Percentiles rank a stretch among this genome's conserved stretches.
phyloP scores from a whole-genome alignment of 2,888 invertebrate genomes.

The Sminthurides aquaticus region DNA sequence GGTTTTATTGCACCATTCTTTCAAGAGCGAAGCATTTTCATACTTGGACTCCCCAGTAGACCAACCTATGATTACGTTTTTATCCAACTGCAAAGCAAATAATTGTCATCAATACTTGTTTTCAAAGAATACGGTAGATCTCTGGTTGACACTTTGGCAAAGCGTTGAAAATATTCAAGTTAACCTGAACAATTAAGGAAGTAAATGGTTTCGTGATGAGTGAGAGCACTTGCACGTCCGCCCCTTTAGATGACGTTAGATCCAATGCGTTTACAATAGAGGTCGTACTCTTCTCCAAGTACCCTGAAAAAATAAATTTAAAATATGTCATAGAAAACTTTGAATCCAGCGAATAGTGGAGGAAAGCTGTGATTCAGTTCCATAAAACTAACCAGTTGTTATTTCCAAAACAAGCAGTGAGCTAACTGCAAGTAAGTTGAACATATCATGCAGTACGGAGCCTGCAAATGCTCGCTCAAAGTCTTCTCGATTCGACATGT shows the following conservation, averaged over 20 bases:
- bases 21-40: constrained; percentile 45
- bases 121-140: neutral
- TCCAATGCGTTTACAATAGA: constrained; percentile 45
- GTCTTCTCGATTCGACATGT: constrained; percentile 47
- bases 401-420: constrained; percentile 51
- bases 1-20: constrained; percentile 44
- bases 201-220: constrained; percentile 50
- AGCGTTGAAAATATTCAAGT: neutral
- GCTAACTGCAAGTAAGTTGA: constrained; percentile 53
- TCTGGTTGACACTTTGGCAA: neutral
- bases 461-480: constrained; percentile 53
- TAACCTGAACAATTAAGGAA: constrained; percentile 47
- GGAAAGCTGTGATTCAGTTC: too few species aligned
- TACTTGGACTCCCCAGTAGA: constrained; percentile 46
- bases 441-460: constrained; percentile 54
- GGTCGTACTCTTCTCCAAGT: constrained; percentile 46
- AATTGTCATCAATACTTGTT: neutral
- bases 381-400: constrained; percentile 45
- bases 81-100: constrained; percentile 47
- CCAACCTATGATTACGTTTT: constrained; percentile 47
- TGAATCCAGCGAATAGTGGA: too few species aligned
- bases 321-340: neutral
- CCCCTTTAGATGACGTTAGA: constrained; percentile 43
- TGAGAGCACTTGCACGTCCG: constrained; percentile 47
- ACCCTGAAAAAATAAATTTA: constrained; percentile 41